A percentile compares a stretch with the other conserved stretches of the same genome.
phyloP scores from a whole-genome alignment of 1,140 invertebrate species.

The Solenopsis invicta region DNA sequence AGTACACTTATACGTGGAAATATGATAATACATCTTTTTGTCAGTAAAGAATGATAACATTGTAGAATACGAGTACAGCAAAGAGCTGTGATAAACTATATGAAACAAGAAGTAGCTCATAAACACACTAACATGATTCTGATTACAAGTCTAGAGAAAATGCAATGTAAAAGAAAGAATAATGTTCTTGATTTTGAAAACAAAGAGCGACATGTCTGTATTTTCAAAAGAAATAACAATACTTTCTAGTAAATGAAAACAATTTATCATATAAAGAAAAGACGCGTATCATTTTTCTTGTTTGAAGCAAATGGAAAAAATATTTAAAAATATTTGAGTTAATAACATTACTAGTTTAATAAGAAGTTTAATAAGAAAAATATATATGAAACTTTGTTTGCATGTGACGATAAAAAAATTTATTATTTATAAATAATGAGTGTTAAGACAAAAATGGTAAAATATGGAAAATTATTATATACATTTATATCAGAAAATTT shows the following conservation, averaged over 20 bases:
- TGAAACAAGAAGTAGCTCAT: conserved; percentile 9
- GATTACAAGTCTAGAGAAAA: not conserved
- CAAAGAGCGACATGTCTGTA: not conserved
- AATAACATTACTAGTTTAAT: not conserved
- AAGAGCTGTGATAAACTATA: not conserved
- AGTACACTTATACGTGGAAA: not conserved
- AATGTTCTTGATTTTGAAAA: not conserved
- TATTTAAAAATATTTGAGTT: not conserved
- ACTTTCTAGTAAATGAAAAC: not conserved
- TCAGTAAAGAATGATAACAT: conserved; percentile 1
- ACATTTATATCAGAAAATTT: not conserved
- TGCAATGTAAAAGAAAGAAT: not conserved
- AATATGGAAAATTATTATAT: not conserved
- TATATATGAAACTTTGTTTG: not conserved
- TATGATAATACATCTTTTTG: not conserved
- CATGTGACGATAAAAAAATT: not conserved
- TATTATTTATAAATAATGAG: not conserved
- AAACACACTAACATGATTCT: conserved; percentile 21
- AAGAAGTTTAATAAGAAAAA: not conserved
- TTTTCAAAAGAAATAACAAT: not conserved
- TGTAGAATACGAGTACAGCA: not conserved
- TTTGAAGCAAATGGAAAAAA: not conserved
- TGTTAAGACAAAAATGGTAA: not conserved
- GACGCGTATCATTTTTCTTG: not conserved
- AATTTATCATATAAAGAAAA: not conserved